A percentile compares a stretch with the other conserved stretches of the same genome.
Conservation (phyloP, 1,140 invertebrate species). For the Leptinotarsa undecemlineata region DNA sequence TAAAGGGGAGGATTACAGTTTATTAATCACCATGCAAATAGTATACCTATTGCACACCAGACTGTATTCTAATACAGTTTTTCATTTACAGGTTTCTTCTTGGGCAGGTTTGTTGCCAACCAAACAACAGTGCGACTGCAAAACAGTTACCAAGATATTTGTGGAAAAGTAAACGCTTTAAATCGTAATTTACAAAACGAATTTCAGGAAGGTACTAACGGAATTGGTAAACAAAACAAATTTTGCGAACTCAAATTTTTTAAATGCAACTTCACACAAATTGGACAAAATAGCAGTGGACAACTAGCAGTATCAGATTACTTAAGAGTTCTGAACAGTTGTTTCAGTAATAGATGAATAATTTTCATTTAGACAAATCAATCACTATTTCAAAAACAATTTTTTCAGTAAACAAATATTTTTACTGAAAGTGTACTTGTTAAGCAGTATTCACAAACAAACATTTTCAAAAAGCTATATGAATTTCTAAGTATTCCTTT, state of each 20-base stretch:
- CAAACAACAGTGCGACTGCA: slow-evolving; percentile 1
- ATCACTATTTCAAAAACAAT: too few species aligned
- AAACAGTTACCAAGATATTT: background rate
- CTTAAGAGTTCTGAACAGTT: slow-evolving; percentile 11
- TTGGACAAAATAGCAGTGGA: slow-evolving; percentile 1
- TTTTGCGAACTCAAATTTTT: background rate
- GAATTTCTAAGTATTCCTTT: too few species aligned
- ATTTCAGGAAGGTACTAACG: background rate
- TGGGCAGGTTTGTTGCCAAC: slow-evolving; percentile 10
- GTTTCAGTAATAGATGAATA: slow-evolving; percentile 15
- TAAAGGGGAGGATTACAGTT: too few species aligned
- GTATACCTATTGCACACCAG: slow-evolving; percentile 58
- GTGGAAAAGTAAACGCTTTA: slow-evolving; percentile 1
- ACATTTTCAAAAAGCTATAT: too few species aligned
- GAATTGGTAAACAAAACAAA: background rate
- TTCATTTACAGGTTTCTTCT: slow-evolving; percentile 2
- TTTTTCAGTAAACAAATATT: too few species aligned
- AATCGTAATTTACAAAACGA: slow-evolving; percentile 7
- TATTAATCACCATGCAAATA: too few species aligned
- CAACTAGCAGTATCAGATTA: slow-evolving; percentile 12
- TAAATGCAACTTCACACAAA: slow-evolving; percentile 11
- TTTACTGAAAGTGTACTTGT: too few species aligned
- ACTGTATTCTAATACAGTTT: background rate
- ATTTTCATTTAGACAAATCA: background rate
- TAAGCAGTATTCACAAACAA: too few species aligned